Evolutionary conservation across 2,113 vertebrate species (phyloP).

Genomic region (Marmota flaviventris): DNA sequence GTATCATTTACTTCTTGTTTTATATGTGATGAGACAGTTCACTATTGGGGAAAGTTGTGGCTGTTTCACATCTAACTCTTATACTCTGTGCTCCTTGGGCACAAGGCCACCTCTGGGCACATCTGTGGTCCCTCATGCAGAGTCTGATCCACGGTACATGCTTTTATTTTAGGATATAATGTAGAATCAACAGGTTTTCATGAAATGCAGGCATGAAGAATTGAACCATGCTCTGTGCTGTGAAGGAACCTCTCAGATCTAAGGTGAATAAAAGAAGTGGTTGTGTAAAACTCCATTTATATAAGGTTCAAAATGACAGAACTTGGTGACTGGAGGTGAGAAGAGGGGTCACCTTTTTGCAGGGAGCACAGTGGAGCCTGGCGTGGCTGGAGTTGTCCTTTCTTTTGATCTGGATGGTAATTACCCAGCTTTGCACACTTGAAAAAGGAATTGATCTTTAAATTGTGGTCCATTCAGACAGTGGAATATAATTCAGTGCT

Average conservation of each 20-base stretch:
- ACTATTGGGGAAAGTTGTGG: not conserved
- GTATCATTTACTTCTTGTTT: not conserved
- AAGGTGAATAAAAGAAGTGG: not conserved
- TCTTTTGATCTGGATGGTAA: not conserved
- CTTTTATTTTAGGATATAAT: not conserved
- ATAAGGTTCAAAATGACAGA: not conserved
- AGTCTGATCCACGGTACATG: not conserved
- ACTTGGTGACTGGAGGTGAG: not conserved
- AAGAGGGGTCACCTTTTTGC: no score
- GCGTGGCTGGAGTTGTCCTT: not conserved
- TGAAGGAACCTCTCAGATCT: not conserved
- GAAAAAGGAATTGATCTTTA: not conserved
- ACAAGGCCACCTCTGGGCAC: no score
- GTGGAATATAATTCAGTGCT: not conserved
- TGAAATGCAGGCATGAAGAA: not conserved
- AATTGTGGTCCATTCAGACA: not conserved
- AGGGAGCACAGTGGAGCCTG: not conserved
- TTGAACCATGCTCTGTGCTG: rapidly evolving
- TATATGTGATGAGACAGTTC: not conserved
- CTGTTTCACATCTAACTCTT: not conserved
- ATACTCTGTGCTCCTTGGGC: no score
- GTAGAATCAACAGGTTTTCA: not conserved
- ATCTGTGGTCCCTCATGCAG: not conserved
- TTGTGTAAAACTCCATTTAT: not conserved
- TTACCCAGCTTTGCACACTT: rapidly evolving